A percentile compares a stretch with the other conserved stretches of the same genome.
These are phyloP conservation scores for Meda fulgida DNA, from an alignment of 2,797 vertebrate genomes.

Conservation along the genomic window DNA sequence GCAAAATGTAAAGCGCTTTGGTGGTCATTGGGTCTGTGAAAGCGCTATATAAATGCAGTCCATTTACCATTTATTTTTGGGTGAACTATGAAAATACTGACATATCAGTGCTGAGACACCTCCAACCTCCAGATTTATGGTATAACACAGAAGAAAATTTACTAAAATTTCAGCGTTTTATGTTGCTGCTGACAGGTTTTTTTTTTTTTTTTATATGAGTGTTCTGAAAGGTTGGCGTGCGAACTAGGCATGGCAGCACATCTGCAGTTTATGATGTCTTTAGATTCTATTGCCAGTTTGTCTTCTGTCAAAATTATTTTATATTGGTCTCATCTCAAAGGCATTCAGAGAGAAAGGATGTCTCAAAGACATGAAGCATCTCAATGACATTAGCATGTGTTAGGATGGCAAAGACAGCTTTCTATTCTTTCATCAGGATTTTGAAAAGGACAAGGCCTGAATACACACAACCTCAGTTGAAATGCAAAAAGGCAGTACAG, in stretches of 20 bases:
- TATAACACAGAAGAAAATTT: constrained; percentile 18
- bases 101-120: neutral
- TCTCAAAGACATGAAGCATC: constrained; percentile 42
- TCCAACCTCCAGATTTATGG: neutral
- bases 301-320: constrained; percentile 61
- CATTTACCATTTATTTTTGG: too few relatives aligned
- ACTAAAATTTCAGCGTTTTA: constrained; percentile 24
- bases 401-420: constrained; percentile 18
- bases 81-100: neutral
- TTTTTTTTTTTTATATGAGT: neutral
- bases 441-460: neutral
- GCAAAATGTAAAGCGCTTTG: too few relatives aligned
- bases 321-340: constrained; percentile 45
- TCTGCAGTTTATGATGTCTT: constrained; percentile 60
- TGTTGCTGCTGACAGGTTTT: constrained; percentile 33
- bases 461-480: neutral
- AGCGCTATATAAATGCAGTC: too few relatives aligned
- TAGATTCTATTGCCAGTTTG: constrained; percentile 51
- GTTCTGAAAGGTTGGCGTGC: constrained; percentile 11
- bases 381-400: constrained; percentile 53
- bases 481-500: neutral
- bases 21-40: too few relatives aligned
- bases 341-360: constrained; percentile 32
- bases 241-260: constrained; percentile 48
- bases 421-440: neutral